Percentiles rank a stretch among this genome's conserved stretches.
These are phyloP conservation scores for Enhydra lutris DNA, from an alignment of 2,113 vertebrate species.

Conservation along the genomic window DNA sequence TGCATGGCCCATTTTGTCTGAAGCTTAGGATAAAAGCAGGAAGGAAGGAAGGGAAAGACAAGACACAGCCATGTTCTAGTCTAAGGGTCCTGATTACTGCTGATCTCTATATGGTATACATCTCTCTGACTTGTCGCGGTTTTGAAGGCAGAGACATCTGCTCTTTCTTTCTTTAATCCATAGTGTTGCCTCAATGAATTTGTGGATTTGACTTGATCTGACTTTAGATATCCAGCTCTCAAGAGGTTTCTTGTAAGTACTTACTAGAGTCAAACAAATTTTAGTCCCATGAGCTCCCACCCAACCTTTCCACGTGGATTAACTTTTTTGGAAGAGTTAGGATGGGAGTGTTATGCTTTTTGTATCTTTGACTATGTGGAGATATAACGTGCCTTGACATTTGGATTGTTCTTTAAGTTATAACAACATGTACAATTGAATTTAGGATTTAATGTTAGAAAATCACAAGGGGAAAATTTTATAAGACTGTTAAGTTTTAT, in stretches of 20 bases:
- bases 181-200: not conserved
- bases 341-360: not conserved
- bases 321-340: not conserved
- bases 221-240: not conserved
- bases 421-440: not conserved
- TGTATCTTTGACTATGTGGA: not conserved
- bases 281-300: not conserved
- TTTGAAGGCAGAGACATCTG: not conserved
- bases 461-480: not conserved
- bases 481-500: not conserved
- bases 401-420: not conserved
- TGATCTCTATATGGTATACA: fast-evolving
- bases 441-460: not conserved
- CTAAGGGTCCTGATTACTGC: not conserved
- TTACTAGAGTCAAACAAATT: not conserved
- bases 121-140: not conserved
- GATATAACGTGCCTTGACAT: not conserved
- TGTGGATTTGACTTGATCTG: not conserved
- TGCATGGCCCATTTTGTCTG: not conserved
- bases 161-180: not conserved
- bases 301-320: not conserved
- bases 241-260: not conserved
- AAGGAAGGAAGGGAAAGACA: not conserved
- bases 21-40: not conserved
- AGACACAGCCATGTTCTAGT: not conserved